Evolutionary conservation across 2,888 invertebrate genomes (phyloP), one percentile per base, ranked within the genome.

Genomic region (Gymnosoma rotundatum): DNA sequence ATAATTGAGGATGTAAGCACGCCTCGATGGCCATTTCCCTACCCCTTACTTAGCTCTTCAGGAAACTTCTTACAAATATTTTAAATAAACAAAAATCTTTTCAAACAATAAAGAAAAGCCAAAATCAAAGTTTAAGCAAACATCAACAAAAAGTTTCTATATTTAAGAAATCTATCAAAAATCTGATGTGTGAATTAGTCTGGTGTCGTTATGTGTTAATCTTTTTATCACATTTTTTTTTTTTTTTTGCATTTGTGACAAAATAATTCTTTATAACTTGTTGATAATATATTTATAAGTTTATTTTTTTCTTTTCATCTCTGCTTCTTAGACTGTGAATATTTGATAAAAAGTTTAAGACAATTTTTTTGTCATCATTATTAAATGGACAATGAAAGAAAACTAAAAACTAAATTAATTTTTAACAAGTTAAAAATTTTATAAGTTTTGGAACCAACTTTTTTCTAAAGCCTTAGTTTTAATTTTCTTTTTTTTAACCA

Each of bases 341-440:
- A 10, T 6, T 8, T 36, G 20, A 52, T 32, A 54, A 45, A 78
- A 73, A 63, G 16, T 54, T 74, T 12, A 7, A 18, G 25, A 52
- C 38, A 74, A 63, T 63, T 52, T 73, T 25, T 42, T 73, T 42
- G 63, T 73, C 61, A 63, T 54, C 42, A 70, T 32, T 56, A 32
- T 18, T 32, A 12, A 32, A 16, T 48, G 6, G 10, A 18, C 56
- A 50, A 50, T 12, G 16, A 69, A 14, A n/a, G 4, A 52, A 58
- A 60, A 50, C 18, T 1, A 18, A 52, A 52, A 52, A 52, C 25
- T 60, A 52, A 73, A 73, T 73, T 73, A 60, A 64, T 72, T 64
- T 58, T 79, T 73, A 66, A 66, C 72, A 79, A 79, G 38, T 66
- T 73, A 73, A 73, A 73, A 64, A 52, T 79, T 60, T 66, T 25